Conservation (phyloP, 2,888 invertebrate genomes). For the Trichopoda pennipes region DNA sequence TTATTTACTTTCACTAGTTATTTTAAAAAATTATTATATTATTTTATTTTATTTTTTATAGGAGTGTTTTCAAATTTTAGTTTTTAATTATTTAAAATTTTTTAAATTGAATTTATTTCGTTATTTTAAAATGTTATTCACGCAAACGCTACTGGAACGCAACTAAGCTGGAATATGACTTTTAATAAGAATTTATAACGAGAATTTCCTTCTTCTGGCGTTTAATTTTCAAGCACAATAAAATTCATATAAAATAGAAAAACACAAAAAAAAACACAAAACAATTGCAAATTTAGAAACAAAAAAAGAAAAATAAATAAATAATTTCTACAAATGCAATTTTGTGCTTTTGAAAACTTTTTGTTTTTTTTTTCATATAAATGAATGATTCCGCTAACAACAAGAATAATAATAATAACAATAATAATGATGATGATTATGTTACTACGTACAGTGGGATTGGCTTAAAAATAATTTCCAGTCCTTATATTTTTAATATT, state of each 20-base stretch:
- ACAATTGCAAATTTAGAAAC: conserved; percentile 41
- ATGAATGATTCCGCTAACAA: conserved; percentile 51
- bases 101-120: conserved; percentile 21
- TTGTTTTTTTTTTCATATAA: conserved; percentile 21
- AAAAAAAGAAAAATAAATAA: conserved; percentile 17
- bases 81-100: conserved; percentile 6
- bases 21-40: neutral
- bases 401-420: conserved; percentile 29
- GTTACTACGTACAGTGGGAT: conserved; percentile 39
- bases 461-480: neutral
- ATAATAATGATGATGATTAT: conserved; percentile 32
- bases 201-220: conserved; percentile 70
- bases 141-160: conserved; percentile 79
- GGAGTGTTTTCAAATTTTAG: conserved; percentile 38
- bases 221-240: conserved; percentile 55
- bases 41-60: conserved; percentile 8
- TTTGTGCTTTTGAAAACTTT: conserved; percentile 42
- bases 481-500: no score
- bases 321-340: conserved; percentile 53
- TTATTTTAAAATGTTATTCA: conserved; percentile 69
- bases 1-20: conserved; percentile 59
- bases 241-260: conserved; percentile 30
- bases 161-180: conserved; percentile 78
- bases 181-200: conserved; percentile 80
- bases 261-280: conserved; percentile 9